Evolutionary conservation across 2,797 vertebrate species (phyloP).

Genomic region (Sebastolobus altivelis): DNA sequence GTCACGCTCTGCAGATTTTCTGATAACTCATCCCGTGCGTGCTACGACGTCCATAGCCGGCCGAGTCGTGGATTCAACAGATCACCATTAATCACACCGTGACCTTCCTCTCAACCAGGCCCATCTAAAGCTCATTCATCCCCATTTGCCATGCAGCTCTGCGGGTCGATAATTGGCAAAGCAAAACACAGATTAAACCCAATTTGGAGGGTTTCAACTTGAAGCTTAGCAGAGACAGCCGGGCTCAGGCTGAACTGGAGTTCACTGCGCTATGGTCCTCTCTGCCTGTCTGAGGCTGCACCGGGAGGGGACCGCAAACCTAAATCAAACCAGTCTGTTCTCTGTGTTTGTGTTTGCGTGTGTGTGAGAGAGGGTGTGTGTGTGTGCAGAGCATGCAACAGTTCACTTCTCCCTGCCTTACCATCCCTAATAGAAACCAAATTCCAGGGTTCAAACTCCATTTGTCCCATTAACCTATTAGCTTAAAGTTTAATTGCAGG

Average conservation of each 20-base stretch:
- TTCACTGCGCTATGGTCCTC: slow-evolving; percentile 69
- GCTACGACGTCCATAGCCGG: neutral
- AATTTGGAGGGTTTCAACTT: slow-evolving; percentile 79
- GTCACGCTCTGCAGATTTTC: slow-evolving; percentile 38
- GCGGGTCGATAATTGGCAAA: slow-evolving; percentile 81
- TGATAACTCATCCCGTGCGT: slow-evolving; percentile 51
- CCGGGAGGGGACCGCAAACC: slow-evolving; percentile 68
- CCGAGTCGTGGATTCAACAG: slow-evolving; percentile 55
- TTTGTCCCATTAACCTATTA: slow-evolving; percentile 85
- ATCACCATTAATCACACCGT: slow-evolving; percentile 76
- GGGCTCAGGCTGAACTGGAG: slow-evolving; percentile 64
- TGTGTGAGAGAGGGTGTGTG: slow-evolving; percentile 8
- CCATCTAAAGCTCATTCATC: slow-evolving; percentile 76
- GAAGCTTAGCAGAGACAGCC: slow-evolving; percentile 79
- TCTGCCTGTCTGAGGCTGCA: slow-evolving; percentile 71
- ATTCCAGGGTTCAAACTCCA: slow-evolving; percentile 74
- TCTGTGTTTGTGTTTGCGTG: slow-evolving; percentile 63
- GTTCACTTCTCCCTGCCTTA: slow-evolving; percentile 61
- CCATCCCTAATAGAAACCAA: slow-evolving; percentile 80
- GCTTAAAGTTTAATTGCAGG: slow-evolving; percentile 84
- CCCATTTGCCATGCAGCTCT: slow-evolving; percentile 78
- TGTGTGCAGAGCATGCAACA: slow-evolving; percentile 52
- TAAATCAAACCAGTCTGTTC: slow-evolving; percentile 82
- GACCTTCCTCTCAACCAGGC: slow-evolving; percentile 76
- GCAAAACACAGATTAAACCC: slow-evolving; percentile 83